Percentiles rank a stretch among this genome's conserved stretches.
phyloP scores from a whole-genome alignment of 2,797 vertebrate species.

The Sciurus vulgaris region DNA sequence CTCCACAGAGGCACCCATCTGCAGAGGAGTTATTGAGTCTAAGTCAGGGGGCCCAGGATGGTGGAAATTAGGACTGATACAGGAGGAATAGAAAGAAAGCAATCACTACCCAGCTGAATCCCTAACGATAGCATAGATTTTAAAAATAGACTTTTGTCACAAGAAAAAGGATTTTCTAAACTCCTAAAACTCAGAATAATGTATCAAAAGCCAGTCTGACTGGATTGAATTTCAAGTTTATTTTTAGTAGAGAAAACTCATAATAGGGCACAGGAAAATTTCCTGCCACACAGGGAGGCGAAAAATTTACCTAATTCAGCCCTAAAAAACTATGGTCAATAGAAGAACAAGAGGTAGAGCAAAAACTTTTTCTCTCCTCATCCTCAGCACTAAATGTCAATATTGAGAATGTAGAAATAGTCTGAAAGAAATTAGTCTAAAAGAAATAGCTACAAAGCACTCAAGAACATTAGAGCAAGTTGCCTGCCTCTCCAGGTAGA shows the following conservation, averaged over 20 bases:
- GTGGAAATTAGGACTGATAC: neutral
- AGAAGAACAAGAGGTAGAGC: neutral
- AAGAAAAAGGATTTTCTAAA: slow-evolving; percentile 1
- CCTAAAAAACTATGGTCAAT: neutral
- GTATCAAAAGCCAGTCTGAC: neutral
- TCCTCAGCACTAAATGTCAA: neutral
- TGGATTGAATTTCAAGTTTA: neutral
- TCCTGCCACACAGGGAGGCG: neutral
- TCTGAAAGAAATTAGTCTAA: no score
- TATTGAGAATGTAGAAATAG: neutral
- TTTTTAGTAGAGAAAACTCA: neutral
- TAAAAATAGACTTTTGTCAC: neutral
- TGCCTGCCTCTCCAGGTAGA: neutral
- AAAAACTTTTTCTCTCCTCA: neutral
- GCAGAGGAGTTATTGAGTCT: neutral
- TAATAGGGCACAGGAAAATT: neutral
- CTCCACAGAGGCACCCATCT: neutral
- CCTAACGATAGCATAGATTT: neutral
- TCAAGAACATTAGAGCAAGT: neutral
- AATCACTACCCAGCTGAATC: neutral
- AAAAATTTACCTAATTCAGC: neutral
- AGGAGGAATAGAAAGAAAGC: neutral
- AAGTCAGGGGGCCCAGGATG: neutral
- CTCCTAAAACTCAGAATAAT: slow-evolving; percentile 22
- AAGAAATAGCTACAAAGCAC: neutral